These are phyloP conservation scores for Neomonachus schauinslandi DNA, from an alignment of 2,113 vertebrate genomes.

Conservation along the genomic window DNA sequence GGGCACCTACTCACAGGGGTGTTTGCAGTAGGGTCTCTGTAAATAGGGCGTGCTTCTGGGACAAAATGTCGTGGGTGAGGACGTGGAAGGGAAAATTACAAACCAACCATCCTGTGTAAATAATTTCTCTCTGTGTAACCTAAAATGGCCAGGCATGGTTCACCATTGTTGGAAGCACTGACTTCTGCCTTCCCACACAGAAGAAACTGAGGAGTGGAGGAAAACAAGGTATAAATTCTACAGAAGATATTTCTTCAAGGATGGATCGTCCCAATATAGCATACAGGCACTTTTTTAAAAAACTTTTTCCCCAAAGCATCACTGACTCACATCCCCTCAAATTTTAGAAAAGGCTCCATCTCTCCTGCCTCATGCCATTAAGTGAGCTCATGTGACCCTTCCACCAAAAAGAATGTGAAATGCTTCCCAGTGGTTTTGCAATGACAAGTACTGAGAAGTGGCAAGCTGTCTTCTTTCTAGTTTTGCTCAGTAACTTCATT, in stretches of 20 bases:
- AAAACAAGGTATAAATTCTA: conserved; percentile 27
- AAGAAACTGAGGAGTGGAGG: neutral
- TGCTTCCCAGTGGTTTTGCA: neutral
- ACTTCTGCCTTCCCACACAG: conserved; percentile 51
- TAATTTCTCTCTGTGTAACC: conserved; percentile 31
- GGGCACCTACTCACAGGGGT: neutral
- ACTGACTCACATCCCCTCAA: conserved; percentile 41
- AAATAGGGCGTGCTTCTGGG: neutral
- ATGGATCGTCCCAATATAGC: neutral
- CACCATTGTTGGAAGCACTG: neutral
- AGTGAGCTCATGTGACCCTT: neutral
- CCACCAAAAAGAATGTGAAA: neutral
- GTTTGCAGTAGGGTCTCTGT: neutral
- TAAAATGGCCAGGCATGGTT: conserved; percentile 23
- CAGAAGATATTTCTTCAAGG: neutral
- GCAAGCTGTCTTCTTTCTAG: neutral
- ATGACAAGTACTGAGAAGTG: neutral
- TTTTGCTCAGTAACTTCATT: conserved; percentile 4
- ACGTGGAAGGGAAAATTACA: conserved; percentile 30
- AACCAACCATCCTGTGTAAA: neutral
- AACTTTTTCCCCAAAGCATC: neutral
- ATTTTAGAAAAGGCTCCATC: neutral
- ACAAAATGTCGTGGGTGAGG: neutral
- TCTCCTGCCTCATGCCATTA: neutral
- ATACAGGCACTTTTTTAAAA: neutral